phyloP scores from a whole-genome alignment of 2,888 invertebrate genomes.

The Archips crataeganus region DNA sequence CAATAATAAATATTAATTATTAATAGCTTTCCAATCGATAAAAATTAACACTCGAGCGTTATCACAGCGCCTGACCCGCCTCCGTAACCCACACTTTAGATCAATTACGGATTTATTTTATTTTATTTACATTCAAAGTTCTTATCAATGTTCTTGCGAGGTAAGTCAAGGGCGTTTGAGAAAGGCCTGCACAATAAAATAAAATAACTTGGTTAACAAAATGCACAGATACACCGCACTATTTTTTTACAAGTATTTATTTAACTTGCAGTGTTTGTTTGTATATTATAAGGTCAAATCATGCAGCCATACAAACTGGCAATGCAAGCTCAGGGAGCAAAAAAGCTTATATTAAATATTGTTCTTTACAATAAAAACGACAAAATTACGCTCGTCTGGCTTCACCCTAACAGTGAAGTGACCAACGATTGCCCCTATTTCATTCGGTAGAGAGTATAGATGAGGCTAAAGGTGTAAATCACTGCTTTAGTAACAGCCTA shows the following conservation, averaged over 20 bases:
- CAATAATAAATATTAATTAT: slow-evolving; percentile 31
- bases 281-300: no score
- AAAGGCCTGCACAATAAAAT: slow-evolving; percentile 2
- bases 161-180: background rate
- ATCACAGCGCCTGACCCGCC: slow-evolving; percentile 23
- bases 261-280: no score
- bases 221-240: background rate
- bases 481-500: no score
- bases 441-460: no score
- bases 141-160: background rate
- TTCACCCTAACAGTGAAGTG: no score
- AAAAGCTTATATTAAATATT: no score
- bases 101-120: slow-evolving; percentile 20
- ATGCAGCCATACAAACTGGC: no score
- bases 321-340: no score
- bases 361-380: no score
- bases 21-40: slow-evolving; percentile 28
- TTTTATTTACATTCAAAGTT: background rate
- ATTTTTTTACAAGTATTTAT: background rate
- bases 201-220: background rate
- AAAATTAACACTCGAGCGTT: slow-evolving; percentile 31
- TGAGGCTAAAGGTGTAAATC: no score
- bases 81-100: slow-evolving; percentile 30
- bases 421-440: no score
- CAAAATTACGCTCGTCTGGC: no score